Evolutionary conservation across 1,140 invertebrate species (phyloP), one percentile per base, ranked within the genome.

Genomic region (Drosophila mayri): DNA sequence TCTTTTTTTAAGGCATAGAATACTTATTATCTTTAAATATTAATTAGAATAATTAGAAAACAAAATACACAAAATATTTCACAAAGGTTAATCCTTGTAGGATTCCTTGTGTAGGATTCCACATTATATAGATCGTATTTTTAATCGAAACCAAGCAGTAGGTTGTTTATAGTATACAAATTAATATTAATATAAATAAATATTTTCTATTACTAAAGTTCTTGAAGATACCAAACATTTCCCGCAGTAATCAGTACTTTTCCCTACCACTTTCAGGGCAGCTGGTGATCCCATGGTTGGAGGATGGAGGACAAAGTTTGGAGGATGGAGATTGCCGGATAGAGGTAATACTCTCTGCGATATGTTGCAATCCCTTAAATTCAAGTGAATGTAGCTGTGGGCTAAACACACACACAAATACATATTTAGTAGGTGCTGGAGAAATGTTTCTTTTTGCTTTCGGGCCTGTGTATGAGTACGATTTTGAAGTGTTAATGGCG

Each of bases 401-500:
- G 14, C 61, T 41, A 32, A 40, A 64, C n/a, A 43, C 41, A 43
- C 40, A 44, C 58, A 58, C 40, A 44, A 40, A 58, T 1, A 30
- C 5, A 30, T 10, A 18, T n/a, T 1, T 22, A 12, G 9, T 43
- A 62, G 62, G 62, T 65, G 41, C 38, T 14, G 38, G 43, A 62
- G 22, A 55, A 38, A 55, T 38, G 35, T 55, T 55, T 55, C 14
- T 55, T 4, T 22, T 14, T 18, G 18, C 64, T 55, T 65, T 68
- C 59, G 59, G 63, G 46, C 63, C 28, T 59, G 47, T 74, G 79
- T 67, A 73, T 63, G 81, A 61, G 71, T 76, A 52, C 55, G 67
- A 72, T 86, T 86, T 81, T 79, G 50, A 86, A 86, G 82, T 86
- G 82, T 86, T 86, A 86, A 86, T 86, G 76, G 83, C 83, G 70